Base-by-base conservation (phyloP, 1,140 invertebrate genomes). In the Polypedilum vanderplanki region DNA sequence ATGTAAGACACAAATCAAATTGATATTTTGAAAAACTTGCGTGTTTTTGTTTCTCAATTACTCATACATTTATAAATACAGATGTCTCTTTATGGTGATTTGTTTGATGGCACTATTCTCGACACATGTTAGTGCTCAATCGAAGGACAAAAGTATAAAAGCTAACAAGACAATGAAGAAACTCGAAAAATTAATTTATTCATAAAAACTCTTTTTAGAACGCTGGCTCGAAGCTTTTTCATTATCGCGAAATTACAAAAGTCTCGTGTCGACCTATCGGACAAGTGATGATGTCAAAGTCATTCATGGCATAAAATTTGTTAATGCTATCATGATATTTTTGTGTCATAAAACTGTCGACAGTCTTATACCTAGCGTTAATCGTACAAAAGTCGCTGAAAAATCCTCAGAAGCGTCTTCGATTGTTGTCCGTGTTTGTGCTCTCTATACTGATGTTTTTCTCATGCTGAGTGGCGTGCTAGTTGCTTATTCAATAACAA, bases 401-500 rank as follows among this genome's bases (percentile, higher is more conserved):
- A 81, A 80, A 76, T 78, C 87, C 17, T 85, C 85, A 1, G 84
- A 85, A 78, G 83, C 86, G 0, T 89, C 87, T 87, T 88, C 88
- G 0, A 87, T 88, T 0, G 84, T 89, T 75, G 87, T 86, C 64
- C 82, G 89, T 75, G 87, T 87, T 0, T 88, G 88, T 0, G 89
- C 87, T 77, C 81, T 90, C 0, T 90, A 90, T 76, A 90, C 89
- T 1, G 89, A 90, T 82, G 87, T 87, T 4, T 90, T 90, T 77
- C 85, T 90, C 75, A 87, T 90, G 80, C 83, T 90, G 74, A 89
- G 88, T 75, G 89, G 88, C 12, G 83, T 90, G 73, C 79, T 90
- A 22, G 88, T 88, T 0, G 82, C 87, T 0, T 87, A 89, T 76
- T 85, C 86, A 0, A 85, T 89, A 18, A 79, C 89, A 33, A 86